Base-by-base conservation (phyloP, 2,113 vertebrate species). In the Perognathus longimembris region DNA sequence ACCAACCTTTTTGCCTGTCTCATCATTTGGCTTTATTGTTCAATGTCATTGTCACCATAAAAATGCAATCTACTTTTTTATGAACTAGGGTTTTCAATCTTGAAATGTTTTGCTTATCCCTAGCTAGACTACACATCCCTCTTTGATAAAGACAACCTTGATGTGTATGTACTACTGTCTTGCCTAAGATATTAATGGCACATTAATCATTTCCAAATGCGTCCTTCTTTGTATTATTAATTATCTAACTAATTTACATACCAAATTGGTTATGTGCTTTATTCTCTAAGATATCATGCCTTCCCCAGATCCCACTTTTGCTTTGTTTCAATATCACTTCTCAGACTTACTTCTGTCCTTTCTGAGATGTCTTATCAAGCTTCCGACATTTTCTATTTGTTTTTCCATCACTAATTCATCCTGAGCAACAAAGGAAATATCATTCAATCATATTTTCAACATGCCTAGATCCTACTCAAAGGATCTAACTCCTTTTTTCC, bases 51-150 rank as follows among this genome's bases (percentile, higher is more conserved):
- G 12, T 78, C 5, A 2, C 17, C 36, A 85, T 30, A 17, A 45
- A 77, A 88, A 71, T 67, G 8, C 8, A 50, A 79, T 83, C 1
- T 18, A 6, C 82, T 88, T 26, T 77, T 21, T 61, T 45, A 70
- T 74, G 14, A 83, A 86, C 6, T 69, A 34, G 30, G n/a, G 54
- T 61, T 76, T 88, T 0, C 4, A 73, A 17, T 81, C 57, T 38
- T 81, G 34, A 88, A 66, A 80, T 78, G 17, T 1, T 87, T 90
- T 90, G 57, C 66, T 89, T 64, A 70, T 83, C 38, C n/a, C 20
- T 77, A 81, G 6, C 17, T 17, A 32, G 45, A 54, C 18, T 17
- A 50, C 24, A 21, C 0, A 21, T n/a, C 10, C 5, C 17, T 74
- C 9, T 85, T 64, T 85, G 10, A 66, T 88, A 32, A 7, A 0